These are phyloP conservation scores for Exephanes ischioxanthus DNA, from an alignment of 2,888 invertebrate species.

Conservation along the genomic window DNA sequence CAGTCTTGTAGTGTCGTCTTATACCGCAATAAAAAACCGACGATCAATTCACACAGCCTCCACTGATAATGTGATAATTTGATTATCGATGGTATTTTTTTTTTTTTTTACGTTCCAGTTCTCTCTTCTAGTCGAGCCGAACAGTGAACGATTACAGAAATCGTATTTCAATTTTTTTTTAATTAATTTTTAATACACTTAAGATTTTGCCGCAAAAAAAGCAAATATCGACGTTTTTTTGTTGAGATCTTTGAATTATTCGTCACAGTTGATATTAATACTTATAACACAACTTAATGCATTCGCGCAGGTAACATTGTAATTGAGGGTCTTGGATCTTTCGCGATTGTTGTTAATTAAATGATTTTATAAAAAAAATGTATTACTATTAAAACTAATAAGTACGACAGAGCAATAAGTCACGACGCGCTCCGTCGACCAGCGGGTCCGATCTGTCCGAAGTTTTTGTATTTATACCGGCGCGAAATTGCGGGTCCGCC, in stretches of 20 bases:
- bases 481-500: constrained; percentile 61
- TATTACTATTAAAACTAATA: too few relatives aligned
- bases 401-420: background rate
- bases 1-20: background rate
- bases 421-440: constrained; percentile 35
- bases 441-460: constrained; percentile 48
- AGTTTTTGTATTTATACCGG: constrained; percentile 36
- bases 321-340: background rate
- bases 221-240: background rate
- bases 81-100: background rate
- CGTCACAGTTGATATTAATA: background rate
- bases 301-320: background rate
- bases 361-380: too few relatives aligned
- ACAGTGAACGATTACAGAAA: background rate
- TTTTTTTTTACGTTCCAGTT: background rate
- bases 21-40: background rate
- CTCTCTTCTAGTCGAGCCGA: background rate
- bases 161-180: background rate
- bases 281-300: background rate
- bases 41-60: background rate
- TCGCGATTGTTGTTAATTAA: too few relatives aligned
- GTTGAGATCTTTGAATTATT: background rate
- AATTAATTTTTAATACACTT: background rate
- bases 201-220: background rate
- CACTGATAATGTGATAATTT: constrained; percentile 2